These are phyloP conservation scores for Dolichoris vasculosae DNA, from an alignment of 1,140 invertebrate genomes.

Conservation along the genomic window DNA sequence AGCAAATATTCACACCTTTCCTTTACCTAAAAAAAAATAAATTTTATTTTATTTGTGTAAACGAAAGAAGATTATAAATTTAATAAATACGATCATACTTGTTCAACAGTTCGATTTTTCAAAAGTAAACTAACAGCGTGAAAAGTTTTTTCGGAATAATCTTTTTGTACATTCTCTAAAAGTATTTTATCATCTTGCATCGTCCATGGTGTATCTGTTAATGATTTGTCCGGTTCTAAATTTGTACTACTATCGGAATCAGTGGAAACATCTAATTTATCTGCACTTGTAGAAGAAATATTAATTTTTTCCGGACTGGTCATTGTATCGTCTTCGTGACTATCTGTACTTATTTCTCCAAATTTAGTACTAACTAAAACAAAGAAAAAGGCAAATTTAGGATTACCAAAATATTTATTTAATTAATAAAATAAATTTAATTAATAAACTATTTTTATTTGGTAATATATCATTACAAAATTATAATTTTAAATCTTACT, in stretches of 20 bases:
- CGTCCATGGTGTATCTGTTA: constrained; percentile 65
- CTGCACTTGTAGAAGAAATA: constrained; percentile 45
- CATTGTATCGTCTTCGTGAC: constrained; percentile 43
- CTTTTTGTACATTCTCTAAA: constrained; percentile 68
- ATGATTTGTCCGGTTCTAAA: constrained; percentile 47
- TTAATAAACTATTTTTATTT: background rate
- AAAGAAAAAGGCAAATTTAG: background rate
- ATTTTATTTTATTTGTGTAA: constrained; percentile 29
- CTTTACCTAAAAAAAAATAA: constrained; percentile 61
- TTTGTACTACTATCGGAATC: constrained; percentile 55
- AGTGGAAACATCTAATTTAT: constrained; percentile 57
- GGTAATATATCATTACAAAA: background rate
- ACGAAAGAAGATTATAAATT: constrained; percentile 17
- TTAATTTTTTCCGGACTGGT: constrained; percentile 38
- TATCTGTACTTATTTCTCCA: constrained; percentile 44
- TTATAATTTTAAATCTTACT: constrained; percentile 29
- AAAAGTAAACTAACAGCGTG: constrained; percentile 62
- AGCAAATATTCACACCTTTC: constrained; percentile 66
- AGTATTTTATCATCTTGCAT: constrained; percentile 70
- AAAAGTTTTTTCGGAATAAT: constrained; percentile 69
- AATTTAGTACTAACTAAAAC: constrained; percentile 39
- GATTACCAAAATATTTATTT: constrained; percentile 3
- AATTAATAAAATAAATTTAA: background rate
- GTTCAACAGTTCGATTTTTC: constrained; percentile 63
- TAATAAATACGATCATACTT: constrained; percentile 54